Conservation (phyloP, 2,113 vertebrate genomes). For the Zosterops pallidus region DNA sequence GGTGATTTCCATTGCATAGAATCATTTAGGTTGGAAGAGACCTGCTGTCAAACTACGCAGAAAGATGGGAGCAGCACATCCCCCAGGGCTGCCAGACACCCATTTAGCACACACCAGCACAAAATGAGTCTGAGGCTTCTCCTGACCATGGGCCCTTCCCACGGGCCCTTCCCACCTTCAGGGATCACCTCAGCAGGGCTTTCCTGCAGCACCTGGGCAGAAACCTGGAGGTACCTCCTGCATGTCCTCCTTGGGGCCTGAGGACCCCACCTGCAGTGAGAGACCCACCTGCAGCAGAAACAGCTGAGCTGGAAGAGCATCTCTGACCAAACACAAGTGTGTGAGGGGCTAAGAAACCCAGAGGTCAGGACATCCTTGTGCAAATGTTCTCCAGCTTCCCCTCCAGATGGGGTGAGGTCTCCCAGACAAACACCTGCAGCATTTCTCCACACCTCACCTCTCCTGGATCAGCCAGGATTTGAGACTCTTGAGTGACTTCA, state of each 20-base stretch:
- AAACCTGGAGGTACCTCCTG: rapidly evolving
- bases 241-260: rapidly evolving
- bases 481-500: background rate
- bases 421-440: background rate
- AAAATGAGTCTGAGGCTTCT: background rate
- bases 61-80: background rate
- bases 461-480: background rate
- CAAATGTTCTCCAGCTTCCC: background rate
- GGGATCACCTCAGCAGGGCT: background rate
- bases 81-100: background rate
- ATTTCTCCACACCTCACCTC: background rate
- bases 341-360: background rate
- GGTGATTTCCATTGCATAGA: background rate
- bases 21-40: background rate
- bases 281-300: background rate
- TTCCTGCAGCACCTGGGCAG: background rate
- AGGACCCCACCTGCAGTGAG: background rate
- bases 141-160: background rate
- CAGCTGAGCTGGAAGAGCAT: background rate
- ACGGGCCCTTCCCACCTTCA: background rate
- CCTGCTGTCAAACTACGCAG: background rate
- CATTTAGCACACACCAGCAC: rapidly evolving
- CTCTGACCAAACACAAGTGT: background rate
- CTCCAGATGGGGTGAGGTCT: background rate
- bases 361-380: background rate